These are phyloP conservation scores for Willowsia nigromaculata DNA, from an alignment of 2,888 invertebrate genomes.

Conservation along the genomic window DNA sequence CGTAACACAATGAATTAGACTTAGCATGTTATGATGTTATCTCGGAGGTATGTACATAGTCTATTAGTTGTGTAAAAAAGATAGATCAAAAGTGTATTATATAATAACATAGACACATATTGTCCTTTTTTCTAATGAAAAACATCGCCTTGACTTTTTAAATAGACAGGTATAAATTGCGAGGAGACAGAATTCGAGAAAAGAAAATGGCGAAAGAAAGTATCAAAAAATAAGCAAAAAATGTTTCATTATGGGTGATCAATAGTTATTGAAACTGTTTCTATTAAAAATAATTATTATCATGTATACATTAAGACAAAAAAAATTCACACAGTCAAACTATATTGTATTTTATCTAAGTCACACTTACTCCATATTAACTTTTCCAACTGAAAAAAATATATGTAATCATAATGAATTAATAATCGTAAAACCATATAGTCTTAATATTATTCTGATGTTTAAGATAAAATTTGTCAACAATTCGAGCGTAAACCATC, in stretches of 20 bases:
- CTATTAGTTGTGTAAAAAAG: too few species aligned
- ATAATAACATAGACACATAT: not conserved
- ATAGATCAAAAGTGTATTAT: not conserved
- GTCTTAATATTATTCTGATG: not conserved
- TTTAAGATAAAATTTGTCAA: not conserved
- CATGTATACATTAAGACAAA: not conserved
- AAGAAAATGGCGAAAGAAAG: not conserved
- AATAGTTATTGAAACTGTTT: constrained; percentile 31
- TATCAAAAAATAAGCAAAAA: not conserved
- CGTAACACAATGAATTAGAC: too few species aligned
- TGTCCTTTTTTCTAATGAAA: not conserved
- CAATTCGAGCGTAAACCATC: not conserved
- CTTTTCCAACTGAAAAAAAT: constrained; percentile 58
- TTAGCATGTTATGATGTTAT: too few species aligned
- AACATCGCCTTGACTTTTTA: constrained; percentile 45
- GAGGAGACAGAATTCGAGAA: not conserved
- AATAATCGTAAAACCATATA: not conserved
- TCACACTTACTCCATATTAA: constrained; percentile 55
- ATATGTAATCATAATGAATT: not conserved
- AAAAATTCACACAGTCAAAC: constrained; percentile 66
- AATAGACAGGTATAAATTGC: not conserved
- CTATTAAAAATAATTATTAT: too few species aligned
- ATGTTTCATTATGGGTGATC: constrained; percentile 56
- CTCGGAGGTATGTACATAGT: too few species aligned
- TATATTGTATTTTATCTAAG: constrained; percentile 72